These are phyloP conservation scores for Cottoperca gobio DNA, from an alignment of 2,797 vertebrate species.

Conservation along the genomic window DNA sequence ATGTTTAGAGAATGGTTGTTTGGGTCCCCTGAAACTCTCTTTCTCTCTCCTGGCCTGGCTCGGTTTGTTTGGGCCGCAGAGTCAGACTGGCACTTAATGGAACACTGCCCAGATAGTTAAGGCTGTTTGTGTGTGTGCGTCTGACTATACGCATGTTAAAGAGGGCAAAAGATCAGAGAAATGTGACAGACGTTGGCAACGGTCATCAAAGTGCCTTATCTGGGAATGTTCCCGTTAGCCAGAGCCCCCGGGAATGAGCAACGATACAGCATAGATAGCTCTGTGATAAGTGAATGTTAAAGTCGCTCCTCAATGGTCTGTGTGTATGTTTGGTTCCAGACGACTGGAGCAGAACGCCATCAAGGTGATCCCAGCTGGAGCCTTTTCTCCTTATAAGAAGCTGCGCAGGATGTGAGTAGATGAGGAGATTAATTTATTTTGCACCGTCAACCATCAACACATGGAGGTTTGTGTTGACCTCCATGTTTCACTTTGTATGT, in stretches of 20 bases:
- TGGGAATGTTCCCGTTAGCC: conserved; percentile 55
- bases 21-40: conserved; percentile 21
- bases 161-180: conserved; percentile 69
- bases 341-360: conserved; percentile 98
- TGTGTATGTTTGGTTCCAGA: conserved; percentile 86
- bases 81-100: conserved; percentile 59
- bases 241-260: conserved; percentile 48
- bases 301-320: conserved; percentile 68
- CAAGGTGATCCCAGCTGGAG: conserved; percentile 96
- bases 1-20: conserved; percentile 51
- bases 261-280: conserved; percentile 52
- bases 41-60: conserved; percentile 1
- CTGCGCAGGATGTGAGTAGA: conserved; percentile 96
- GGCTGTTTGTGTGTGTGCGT: conserved; percentile 41
- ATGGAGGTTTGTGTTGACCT: conserved; percentile 40
- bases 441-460: conserved; percentile 21
- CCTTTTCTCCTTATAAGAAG: conserved; percentile 97
- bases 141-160: conserved; percentile 41
- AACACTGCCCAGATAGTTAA: conserved; percentile 56
- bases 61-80: conserved; percentile 36
- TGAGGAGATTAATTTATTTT: conserved; percentile 46
- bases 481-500: conserved; percentile 20
- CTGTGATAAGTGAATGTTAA: conserved; percentile 67
- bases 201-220: conserved; percentile 76
- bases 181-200: conserved; percentile 60